These are phyloP conservation scores for Micrasema longulum DNA, from an alignment of 1,140 invertebrate genomes.

Conservation along the genomic window DNA sequence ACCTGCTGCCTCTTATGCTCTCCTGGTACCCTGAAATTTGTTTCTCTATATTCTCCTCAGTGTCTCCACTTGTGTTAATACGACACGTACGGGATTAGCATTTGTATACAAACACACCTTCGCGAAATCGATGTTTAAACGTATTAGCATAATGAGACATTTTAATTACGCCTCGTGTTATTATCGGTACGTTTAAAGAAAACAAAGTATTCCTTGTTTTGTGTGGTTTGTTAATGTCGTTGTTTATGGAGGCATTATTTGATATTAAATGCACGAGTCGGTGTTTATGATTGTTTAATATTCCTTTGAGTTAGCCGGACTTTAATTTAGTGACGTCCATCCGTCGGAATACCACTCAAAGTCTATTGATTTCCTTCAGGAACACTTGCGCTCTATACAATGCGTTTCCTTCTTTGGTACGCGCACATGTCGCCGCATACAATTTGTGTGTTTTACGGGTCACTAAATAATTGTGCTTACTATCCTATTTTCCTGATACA, in stretches of 20 bases:
- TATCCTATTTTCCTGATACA: too few relatives aligned
- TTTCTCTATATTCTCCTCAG: not conserved
- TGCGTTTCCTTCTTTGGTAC: constrained; percentile 25
- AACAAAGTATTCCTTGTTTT: constrained; percentile 22
- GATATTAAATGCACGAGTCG: constrained; percentile 29
- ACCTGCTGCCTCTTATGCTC: constrained; percentile 27
- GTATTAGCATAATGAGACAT: constrained; percentile 34
- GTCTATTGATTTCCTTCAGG: constrained; percentile 13
- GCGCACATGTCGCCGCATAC: constrained; percentile 23
- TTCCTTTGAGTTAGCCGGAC: constrained; percentile 37
- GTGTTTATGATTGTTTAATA: constrained; percentile 33
- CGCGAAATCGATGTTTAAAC: constrained; percentile 26
- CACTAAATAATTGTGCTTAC: too few relatives aligned
- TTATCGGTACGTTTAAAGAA: constrained; percentile 29
- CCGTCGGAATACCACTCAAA: constrained; percentile 7
- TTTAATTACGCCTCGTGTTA: constrained; percentile 29
- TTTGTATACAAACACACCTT: constrained; percentile 24
- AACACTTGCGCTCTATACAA: not conserved
- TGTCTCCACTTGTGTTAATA: constrained; percentile 34
- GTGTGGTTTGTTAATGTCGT: not conserved
- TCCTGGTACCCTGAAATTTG: constrained; percentile 32
- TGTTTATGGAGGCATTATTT: constrained; percentile 35
- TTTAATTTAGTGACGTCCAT: constrained; percentile 26
- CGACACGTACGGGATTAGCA: constrained; percentile 32
- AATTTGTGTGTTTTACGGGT: constrained; percentile 12